phyloP scores from a whole-genome alignment of 92 coral and sea anemone genomes.

The Anthopleura xanthogrammica region DNA sequence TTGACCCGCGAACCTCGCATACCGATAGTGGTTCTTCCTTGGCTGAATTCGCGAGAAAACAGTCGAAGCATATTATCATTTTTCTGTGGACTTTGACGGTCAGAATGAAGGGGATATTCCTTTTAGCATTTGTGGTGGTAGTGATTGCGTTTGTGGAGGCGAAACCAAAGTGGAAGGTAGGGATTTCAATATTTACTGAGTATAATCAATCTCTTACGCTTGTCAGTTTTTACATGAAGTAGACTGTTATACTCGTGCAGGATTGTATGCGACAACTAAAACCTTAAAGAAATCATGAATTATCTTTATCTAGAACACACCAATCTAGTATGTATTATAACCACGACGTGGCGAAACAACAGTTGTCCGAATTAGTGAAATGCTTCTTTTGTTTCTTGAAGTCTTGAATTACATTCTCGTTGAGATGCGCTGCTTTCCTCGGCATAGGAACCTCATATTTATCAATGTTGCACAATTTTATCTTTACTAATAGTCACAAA shows the following conservation, averaged over 20 bases:
- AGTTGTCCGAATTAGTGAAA: not conserved
- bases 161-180: constrained; percentile 41
- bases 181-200: not conserved
- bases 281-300: not conserved
- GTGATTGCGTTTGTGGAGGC: constrained; percentile 21
- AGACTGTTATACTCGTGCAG: not conserved
- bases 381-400: not conserved
- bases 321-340: not conserved
- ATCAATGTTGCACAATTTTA: not conserved
- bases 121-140: constrained; percentile 5
- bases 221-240: not conserved
- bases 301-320: not conserved
- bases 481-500: not conserved
- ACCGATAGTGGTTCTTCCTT: constrained; percentile 16
- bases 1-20: constrained; percentile 36
- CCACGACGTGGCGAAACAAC: not conserved
- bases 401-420: not conserved
- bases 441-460: not conserved
- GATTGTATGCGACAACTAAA: not conserved
- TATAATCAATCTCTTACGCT: not conserved
- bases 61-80: not conserved
- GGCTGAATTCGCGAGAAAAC: constrained; percentile 1
- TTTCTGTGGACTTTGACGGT: not conserved
- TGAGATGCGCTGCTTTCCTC: not conserved
- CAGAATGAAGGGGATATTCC: constrained; percentile 17